Base-by-base conservation (phyloP, 2,113 vertebrate genomes). In the Motacilla tschutschensis region DNA sequence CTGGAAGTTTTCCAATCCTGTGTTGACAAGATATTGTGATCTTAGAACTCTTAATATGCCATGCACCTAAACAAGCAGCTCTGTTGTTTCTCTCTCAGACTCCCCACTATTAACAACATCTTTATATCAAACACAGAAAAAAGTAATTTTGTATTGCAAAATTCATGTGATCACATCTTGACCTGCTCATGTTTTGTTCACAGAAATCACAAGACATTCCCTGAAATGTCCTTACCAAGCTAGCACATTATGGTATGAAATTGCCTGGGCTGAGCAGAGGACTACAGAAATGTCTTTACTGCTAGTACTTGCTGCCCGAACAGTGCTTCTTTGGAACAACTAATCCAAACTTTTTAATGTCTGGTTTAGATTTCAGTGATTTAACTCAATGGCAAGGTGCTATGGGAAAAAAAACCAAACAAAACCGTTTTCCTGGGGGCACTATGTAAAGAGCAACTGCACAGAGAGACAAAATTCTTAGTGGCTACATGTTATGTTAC, bases 161-260 rank as follows among this genome's bases (percentile, higher is more conserved):
- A 73, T n/a, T 44, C 9, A 35, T 7, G 2, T 17, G 18, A 43
- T 57, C 0, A 1, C 20, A 29, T 3, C 17, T 55, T 48, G 33
- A 40, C 53, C 26, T 53, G 40, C 19, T 66, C 20, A 35, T 7
- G 4, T 7, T 62, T 73, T 54, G 22, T n/a, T 72, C 35, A 85
- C 31, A 77, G 44, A 74, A 88, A 58, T 46, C 17, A 48, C 36
- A 66, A 57, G 17, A 36, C 14, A 41, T 43, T 89, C 3, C 25
- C 35, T 57, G 22, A 48, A 62, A 62, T 20, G 33, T 80, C 51
- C 47, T 36, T 36, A 44, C 4, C 12, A 47, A 60, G 60, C 9
- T 1, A 2, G 12, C 10, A 47, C 6, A 53, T 7, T 55, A 55
- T 11, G 55, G 47, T 19, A 62, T 7, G 31, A 54, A 69, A 40